Base-by-base conservation (phyloP, 1,140 invertebrate genomes). In the Meloidogyne hapla region DNA sequence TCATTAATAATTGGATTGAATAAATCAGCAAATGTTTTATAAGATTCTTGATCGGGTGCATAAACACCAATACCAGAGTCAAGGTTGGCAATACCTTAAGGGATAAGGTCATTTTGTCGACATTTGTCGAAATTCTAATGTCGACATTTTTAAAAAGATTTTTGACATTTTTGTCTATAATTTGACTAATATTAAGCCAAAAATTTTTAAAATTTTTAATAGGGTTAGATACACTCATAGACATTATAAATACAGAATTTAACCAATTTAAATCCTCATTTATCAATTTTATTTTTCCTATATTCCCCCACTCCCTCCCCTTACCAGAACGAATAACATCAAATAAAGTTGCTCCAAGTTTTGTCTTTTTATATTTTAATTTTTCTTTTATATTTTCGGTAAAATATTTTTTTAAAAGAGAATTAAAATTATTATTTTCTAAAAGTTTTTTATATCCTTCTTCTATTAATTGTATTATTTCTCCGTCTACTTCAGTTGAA, bases 1-100 rank as follows among this genome's bases (percentile, higher is more conserved):
- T 96, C 94, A 85, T 96, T 93, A 86, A 96, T 96, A 90, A 96
- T 94, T 87, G 94, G 94, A 89, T 96, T 93, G 87, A 96, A 96
- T 77, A 97, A 90, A 75, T 93, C 92, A 76, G 93, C 91, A 87
- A 96, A 97, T 5, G 93, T 90, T 81, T 92, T 91, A 90, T 97
- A 97, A 42, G 94, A 88, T 87, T 97, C 94, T 77, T 94, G 93
- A 89, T 96, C 94, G 40, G 94, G 94, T 71, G 94, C 94, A 84
- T 97, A 97, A 89, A 96, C 93, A 88, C 94, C 94, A 69, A 95
- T 92, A 81, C 94, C 94, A 74, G 93, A 87, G 80, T 90, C 89
- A 68, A 89, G 81, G 81, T 88, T 88, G 70, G 94, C 94, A 88
- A 94, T 93, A 85, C 94, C 87, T 6, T 26, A 82, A 78, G 18